A percentile compares a stretch with the other conserved stretches of the same genome.
phyloP scores from a whole-genome alignment of 2,797 vertebrate species.

The Saxicola maurus region DNA sequence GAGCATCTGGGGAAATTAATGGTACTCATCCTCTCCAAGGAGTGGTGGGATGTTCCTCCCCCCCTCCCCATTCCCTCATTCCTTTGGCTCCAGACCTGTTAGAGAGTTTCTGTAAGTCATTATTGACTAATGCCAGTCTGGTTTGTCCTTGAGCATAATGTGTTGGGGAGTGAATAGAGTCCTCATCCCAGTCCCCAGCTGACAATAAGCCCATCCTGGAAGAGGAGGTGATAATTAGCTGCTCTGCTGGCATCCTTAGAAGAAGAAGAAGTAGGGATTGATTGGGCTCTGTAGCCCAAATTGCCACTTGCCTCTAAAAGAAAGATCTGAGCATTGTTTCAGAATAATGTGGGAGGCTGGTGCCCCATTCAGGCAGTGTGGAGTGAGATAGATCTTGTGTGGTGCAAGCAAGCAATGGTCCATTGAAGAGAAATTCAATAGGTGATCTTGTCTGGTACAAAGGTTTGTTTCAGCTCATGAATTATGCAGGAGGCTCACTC shows the following conservation, averaged over 20 bases:
- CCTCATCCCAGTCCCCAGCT: not conserved
- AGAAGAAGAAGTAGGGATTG: constrained; percentile 14
- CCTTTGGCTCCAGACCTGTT: not conserved
- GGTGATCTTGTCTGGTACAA: constrained; percentile 4
- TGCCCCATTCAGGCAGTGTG: not conserved
- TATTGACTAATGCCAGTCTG: not conserved
- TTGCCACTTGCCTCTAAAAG: not conserved
- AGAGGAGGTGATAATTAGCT: constrained; percentile 23
- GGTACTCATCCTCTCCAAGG: accelerated
- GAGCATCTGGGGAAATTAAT: not conserved
- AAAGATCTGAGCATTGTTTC: not conserved
- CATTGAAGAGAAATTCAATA: constrained; percentile 34
- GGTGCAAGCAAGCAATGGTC: not conserved
- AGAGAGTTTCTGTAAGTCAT: not conserved
- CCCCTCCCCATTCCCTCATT: accelerated
- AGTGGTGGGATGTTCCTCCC: accelerated
- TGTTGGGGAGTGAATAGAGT: not conserved
- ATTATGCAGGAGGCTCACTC: not conserved
- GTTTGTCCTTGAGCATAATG: not conserved
- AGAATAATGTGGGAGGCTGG: not conserved
- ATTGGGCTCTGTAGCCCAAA: not conserved
- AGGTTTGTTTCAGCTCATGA: not conserved
- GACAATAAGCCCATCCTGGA: constrained; percentile 19
- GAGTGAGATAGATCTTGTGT: not conserved
- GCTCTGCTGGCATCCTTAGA: constrained; percentile 17